A percentile compares a stretch with the other conserved stretches of the same genome.
Conservation (phyloP, 92 coral and sea anemone genomes). For the Bergia sp. region DNA sequence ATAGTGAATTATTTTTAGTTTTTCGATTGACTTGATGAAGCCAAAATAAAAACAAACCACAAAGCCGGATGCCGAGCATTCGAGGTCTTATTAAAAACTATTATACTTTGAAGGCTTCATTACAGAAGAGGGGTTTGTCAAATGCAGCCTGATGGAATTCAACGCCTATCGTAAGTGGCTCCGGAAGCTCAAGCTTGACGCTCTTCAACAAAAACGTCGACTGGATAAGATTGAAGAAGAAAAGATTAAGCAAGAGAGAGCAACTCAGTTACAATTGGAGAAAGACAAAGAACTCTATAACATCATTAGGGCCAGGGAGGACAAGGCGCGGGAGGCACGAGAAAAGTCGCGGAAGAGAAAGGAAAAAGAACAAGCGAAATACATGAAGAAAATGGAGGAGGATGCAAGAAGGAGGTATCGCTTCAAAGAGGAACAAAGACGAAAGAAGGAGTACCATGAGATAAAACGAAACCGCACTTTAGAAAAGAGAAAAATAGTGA, state of each 20-base stretch:
- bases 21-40: no score
- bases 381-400: slow-evolving; percentile 50
- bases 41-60: no score
- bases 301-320: slow-evolving; percentile 62
- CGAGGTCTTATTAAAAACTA: not conserved
- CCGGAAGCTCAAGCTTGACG: slow-evolving; percentile 87
- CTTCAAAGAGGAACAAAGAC: slow-evolving; percentile 46
- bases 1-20: no score
- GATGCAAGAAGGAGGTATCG: slow-evolving; percentile 69
- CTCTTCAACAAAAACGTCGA: slow-evolving; percentile 64
- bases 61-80: no score
- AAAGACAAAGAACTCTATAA: slow-evolving; percentile 69
- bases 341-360: slow-evolving; percentile 47
- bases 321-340: slow-evolving; percentile 55
- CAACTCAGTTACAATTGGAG: slow-evolving; percentile 48
- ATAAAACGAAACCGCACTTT: slow-evolving; percentile 59
- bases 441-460: slow-evolving; percentile 55
- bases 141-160: slow-evolving; percentile 89
- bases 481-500: slow-evolving; percentile 42
- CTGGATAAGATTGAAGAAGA: slow-evolving; percentile 53
- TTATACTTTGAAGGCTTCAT: slow-evolving; percentile 68
- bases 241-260: slow-evolving; percentile 60
- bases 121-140: slow-evolving; percentile 87
- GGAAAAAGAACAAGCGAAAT: slow-evolving; percentile 9
- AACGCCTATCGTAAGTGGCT: slow-evolving; percentile 93